phyloP scores from a whole-genome alignment of 2,797 vertebrate genomes.

The Yasuhikotakia modesta region DNA sequence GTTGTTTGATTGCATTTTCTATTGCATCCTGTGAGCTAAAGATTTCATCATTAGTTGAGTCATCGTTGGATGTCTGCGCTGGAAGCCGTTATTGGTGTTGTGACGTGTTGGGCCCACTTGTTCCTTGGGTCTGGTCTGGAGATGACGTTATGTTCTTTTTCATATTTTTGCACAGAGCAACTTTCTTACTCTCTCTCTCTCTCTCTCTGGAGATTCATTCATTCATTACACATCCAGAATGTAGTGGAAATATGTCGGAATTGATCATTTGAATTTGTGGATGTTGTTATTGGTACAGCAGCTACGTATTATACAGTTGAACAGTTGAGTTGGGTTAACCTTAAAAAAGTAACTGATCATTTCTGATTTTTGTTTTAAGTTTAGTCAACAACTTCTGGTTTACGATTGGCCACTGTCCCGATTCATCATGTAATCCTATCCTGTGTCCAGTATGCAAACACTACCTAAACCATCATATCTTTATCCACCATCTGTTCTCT shows the following conservation, averaged over 20 bases:
- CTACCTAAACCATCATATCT: constrained; percentile 30
- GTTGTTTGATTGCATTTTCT: background rate
- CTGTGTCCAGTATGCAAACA: constrained; percentile 37
- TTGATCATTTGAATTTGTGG: background rate
- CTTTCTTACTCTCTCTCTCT: background rate
- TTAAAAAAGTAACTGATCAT: no score
- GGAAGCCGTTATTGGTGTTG: constrained; percentile 9
- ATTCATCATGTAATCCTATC: constrained; percentile 31
- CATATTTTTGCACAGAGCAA: background rate
- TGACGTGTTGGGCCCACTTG: background rate
- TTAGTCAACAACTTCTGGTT: no score
- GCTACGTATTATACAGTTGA: constrained; percentile 7
- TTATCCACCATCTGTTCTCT: constrained; percentile 45
- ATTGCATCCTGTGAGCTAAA: constrained; percentile 35
- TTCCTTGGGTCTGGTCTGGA: background rate
- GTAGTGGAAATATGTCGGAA: no score
- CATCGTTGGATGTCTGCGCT: background rate
- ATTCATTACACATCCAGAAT: no score
- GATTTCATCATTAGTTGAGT: constrained; percentile 38
- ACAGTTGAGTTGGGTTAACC: no score
- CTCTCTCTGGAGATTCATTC: background rate
- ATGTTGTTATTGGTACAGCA: background rate
- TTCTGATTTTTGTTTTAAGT: no score
- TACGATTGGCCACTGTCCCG: constrained; percentile 5
- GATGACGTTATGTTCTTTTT: background rate